A percentile compares a stretch with the other conserved stretches of the same genome.
Conservation (phyloP, 2,888 invertebrate genomes). For the Nemotelus pantherinus region DNA sequence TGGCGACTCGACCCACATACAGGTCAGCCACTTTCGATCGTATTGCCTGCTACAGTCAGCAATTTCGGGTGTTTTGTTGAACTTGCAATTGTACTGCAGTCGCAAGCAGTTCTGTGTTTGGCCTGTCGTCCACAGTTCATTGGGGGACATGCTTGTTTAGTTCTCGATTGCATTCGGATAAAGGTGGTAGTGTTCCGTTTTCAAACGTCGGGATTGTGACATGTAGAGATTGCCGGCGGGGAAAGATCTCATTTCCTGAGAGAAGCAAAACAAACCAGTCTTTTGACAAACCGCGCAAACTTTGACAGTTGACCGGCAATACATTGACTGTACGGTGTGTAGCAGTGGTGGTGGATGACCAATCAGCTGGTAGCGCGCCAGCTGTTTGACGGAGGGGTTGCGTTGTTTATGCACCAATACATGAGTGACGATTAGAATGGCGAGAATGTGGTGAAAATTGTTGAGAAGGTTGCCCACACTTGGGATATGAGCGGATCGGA, state of each 20-base stretch:
- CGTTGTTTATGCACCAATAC: constrained; percentile 36
- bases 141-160: no score
- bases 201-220: not conserved
- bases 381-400: constrained; percentile 38
- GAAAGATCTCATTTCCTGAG: not conserved
- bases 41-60: not conserved
- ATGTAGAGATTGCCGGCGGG: not conserved
- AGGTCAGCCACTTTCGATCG: constrained; percentile 4
- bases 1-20: constrained; percentile 8
- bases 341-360: constrained; percentile 23
- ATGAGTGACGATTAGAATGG: not conserved
- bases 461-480: not conserved
- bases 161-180: not conserved
- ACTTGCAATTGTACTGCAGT: not conserved
- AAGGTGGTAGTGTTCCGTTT: not conserved
- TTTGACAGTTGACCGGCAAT: not conserved
- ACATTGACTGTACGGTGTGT: not conserved
- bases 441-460: not conserved
- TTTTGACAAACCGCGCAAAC: constrained; percentile 18
- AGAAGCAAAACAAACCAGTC: not conserved
- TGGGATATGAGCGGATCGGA: not conserved
- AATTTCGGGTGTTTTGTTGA: not conserved
- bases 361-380: constrained; percentile 40
- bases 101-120: no score
- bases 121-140: no score